These are phyloP conservation scores for Parazoanthus atlanticus DNA, from an alignment of 92 coral and sea anemone species.

Conservation along the genomic window DNA sequence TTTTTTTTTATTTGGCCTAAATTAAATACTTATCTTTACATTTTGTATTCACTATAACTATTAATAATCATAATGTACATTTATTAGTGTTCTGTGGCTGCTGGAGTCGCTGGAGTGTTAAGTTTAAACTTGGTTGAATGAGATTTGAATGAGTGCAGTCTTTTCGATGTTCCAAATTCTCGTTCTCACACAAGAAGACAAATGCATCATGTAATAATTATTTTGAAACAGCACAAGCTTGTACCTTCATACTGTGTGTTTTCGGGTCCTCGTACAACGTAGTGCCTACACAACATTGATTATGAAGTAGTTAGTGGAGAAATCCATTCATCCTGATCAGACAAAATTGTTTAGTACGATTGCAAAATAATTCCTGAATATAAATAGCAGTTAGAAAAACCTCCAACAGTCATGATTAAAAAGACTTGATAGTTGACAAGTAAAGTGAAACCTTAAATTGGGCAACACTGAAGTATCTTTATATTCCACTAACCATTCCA, in stretches of 20 bases:
- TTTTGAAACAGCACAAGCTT: neutral
- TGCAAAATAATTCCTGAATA: neutral
- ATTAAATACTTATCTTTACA: too few relatives aligned
- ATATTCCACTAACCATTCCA: conserved; percentile 81
- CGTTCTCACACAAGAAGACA: neutral
- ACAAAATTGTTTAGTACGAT: neutral
- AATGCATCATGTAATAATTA: neutral
- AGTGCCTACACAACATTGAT: conserved; percentile 76
- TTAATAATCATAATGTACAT: too few relatives aligned
- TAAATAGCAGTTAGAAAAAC: too few relatives aligned
- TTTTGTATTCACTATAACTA: too few relatives aligned
- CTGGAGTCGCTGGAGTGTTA: too few relatives aligned
- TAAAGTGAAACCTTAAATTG: neutral
- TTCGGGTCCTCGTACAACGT: conserved; percentile 97
- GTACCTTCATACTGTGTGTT: conserved; percentile 94
- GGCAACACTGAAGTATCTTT: neutral
- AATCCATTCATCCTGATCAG: neutral
- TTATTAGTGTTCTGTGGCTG: too few relatives aligned
- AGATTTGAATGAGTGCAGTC: too few relatives aligned
- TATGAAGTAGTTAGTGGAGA: neutral
- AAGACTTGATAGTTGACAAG: neutral
- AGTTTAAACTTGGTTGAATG: too few relatives aligned
- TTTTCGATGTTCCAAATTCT: too few relatives aligned
- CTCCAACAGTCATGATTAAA: neutral
- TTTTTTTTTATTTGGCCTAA: too few relatives aligned